phyloP scores from a whole-genome alignment of 2,113 vertebrate species.

The Capricornis sumatraensis region DNA sequence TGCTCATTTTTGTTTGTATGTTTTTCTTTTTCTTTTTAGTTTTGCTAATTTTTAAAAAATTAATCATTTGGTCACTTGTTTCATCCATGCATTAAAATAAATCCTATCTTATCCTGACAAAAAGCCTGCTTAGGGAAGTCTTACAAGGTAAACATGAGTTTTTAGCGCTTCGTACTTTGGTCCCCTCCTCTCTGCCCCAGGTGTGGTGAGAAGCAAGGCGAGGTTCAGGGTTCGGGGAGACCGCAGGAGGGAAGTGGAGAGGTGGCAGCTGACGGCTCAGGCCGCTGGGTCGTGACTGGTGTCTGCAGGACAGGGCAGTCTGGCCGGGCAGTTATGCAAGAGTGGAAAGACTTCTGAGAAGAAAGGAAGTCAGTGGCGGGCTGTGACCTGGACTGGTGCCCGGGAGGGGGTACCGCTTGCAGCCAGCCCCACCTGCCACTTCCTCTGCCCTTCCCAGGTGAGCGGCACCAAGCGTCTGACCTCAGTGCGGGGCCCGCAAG shows the following conservation, averaged over 20 bases:
- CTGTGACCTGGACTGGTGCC: accelerated
- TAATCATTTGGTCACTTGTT: not conserved
- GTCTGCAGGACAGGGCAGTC: not conserved
- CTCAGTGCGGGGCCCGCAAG: accelerated
- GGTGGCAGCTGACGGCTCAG: not conserved
- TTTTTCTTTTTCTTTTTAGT: not conserved
- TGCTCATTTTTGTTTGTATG: not conserved
- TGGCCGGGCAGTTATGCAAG: not conserved
- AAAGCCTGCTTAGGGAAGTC: not conserved
- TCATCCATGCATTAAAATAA: not conserved
- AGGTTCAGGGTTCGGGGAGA: not conserved
- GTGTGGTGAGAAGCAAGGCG: not conserved
- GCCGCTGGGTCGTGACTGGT: not conserved
- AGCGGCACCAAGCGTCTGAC: accelerated
- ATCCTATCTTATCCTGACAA: not conserved
- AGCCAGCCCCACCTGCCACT: not conserved
- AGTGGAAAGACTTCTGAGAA: not conserved
- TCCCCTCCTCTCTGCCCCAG: not conserved
- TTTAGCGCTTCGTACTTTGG: accelerated
- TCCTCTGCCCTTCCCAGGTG: not conserved
- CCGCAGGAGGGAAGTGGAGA: not conserved
- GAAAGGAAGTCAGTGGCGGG: not conserved
- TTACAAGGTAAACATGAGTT: no score
- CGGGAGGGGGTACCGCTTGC: not conserved
- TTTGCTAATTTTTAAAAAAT: not conserved